Base-by-base conservation (phyloP, 2,797 vertebrate species). In the Odontamblyopus rebecca region DNA sequence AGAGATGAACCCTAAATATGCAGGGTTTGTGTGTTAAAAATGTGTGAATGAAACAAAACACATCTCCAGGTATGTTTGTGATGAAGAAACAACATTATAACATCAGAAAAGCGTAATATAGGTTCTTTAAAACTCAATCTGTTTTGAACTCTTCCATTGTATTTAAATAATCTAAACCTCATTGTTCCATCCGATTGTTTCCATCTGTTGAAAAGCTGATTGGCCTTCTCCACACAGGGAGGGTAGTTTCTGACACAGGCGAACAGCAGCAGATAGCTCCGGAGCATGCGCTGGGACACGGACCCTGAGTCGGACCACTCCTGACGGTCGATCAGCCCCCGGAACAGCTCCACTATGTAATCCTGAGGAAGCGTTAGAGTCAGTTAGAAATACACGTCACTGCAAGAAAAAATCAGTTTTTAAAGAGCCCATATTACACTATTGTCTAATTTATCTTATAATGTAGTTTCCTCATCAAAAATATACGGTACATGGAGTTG, bases 281-380 rank as follows among this genome's bases (percentile, higher is more conserved):
- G 91, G 23, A 96, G 91, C 82, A 96, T 69, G 27, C 95, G 82
- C 90, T 96, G 89, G 0, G 96, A 94, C 69, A 95, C 76, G 0
- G 95, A 94, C 53, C 97, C 96, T 0, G 94, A 89, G 18, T 98
- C 96, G 0, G 70, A 88, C 97, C 97, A 98, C 0, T 88, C 76
- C 92, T 97, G 96, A 1, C 35, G 85, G 56, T 96, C 96, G 27
- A 97, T 96, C 77, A 97, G 91, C 11, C 72, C 87, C 63, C 74
- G 89, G 71, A 98, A 94, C 65, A 98, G 85, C 64, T 91, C 74
- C 69, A 98, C 81, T 2, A 98, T 95, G 76, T 95, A 96, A 61
- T 75, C 83, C 97, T 98, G 87, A 60, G n/a, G 44, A 51, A 66
- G 27, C 73, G 53, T 79, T 61, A 1, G 64, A 30, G n/a, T 6